These are phyloP conservation scores for human (Homo sapiens) DNA, from an alignment of 2,113 vertebrate species.

Conservation along the genomic window GRCh38 chr3:56046001-56046500, in stretches of 20 bases:
- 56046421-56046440: not conserved
- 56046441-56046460: not conserved
- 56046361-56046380: not conserved
- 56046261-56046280: constrained; percentile 27
- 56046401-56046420: not conserved
- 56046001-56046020: not conserved
- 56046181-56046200: not conserved
- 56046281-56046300: not conserved
- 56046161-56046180: not conserved
- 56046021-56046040: not conserved
- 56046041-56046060: not conserved
- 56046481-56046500: not conserved
- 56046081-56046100: not conserved
- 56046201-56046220: not conserved
- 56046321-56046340: not conserved
- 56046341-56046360: not conserved
- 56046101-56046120: not conserved
- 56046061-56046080: not conserved
- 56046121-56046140: not conserved
- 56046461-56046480: not conserved
- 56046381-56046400: not conserved
- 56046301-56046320: not conserved
- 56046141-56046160: not conserved
- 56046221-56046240: not conserved
- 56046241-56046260: not conserved